Evolutionary conservation across 2,888 invertebrate species (phyloP).

Genomic region (Eupithecia insigniata): DNA sequence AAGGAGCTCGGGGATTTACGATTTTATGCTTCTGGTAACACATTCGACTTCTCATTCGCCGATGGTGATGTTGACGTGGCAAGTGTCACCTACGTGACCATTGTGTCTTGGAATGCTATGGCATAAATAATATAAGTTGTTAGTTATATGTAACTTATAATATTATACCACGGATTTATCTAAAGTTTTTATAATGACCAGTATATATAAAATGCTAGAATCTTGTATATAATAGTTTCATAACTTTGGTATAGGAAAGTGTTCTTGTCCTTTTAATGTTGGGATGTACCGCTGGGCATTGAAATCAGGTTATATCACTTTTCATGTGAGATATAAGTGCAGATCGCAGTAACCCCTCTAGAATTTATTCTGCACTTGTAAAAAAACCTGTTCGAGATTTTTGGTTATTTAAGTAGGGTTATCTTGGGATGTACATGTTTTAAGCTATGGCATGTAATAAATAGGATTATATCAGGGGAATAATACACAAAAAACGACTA

Average conservation of each 20-base stretch:
- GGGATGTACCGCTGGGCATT: background rate
- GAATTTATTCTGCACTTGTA: background rate
- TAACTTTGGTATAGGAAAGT: too few species aligned
- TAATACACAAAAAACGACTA: background rate
- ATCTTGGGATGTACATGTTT: background rate
- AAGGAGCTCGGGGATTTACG: too few species aligned
- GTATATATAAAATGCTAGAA: background rate
- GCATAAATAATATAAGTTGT: too few species aligned
- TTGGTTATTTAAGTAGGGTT: background rate
- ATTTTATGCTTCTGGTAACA: too few species aligned
- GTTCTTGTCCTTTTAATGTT: background rate
- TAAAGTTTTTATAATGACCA: background rate
- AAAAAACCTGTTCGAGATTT: too few species aligned
- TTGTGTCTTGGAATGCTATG: too few species aligned
- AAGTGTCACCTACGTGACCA: too few species aligned
- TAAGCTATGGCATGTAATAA: background rate
- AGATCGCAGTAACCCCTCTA: background rate
- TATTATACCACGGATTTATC: too few species aligned
- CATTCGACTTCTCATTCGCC: too few species aligned
- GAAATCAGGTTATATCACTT: background rate
- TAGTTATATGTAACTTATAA: too few species aligned
- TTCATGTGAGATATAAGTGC: background rate
- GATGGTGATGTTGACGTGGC: too few species aligned
- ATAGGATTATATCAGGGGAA: background rate
- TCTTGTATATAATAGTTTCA: background rate